Base-by-base conservation (phyloP, 2,888 invertebrate species). In the Colostygia pectinataria region DNA sequence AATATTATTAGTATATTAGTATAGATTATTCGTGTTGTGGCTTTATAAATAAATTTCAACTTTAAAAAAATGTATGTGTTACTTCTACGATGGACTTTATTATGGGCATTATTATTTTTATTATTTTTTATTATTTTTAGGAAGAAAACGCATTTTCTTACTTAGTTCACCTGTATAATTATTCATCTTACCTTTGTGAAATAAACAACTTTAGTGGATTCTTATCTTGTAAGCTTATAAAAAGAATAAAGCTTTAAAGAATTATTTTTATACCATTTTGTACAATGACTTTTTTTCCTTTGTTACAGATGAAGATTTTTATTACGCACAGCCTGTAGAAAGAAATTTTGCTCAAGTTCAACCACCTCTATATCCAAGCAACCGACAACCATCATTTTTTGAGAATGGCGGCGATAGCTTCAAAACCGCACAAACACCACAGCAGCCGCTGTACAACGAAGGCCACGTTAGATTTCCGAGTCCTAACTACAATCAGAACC, bases 281-380 rank as follows among this genome's bases (percentile, higher is more conserved):
- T 31, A 18, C 10, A 25, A 28, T 31, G 34, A 32, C 32, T 5
- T 42, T 45, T 54, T 66, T 62, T 59, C 52, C 57, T 53, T 80
- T 69, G 71, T 89, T 89, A 65, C 88, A 90, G 90, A 86, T 79
- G 86, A 83, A 59, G 83, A 87, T 64, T 88, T 83, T 70, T 90
- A 83, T 68, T 87, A 83, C 74, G 76, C 86, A 73, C 87, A 87
- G 51, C 40, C 40, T 31, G 81, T 83, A 72, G 90, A 90, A 79
- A 83, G 88, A 78, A 90, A 71, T 74, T 90, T 84, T 82, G 90
- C 90, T 77, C 90, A 90, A 89, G 85, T 88, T 65, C 89, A 90
- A 74, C 90, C 90, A 37, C 80, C 86, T 65, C 67, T 90, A 56
- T 90, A 77, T 71, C 75, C 83, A 57, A 88, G 81, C 44, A 86